A percentile compares a stretch with the other conserved stretches of the same genome.
Conservation (phyloP, 1,140 invertebrate species). For the Lethrus apterus region DNA sequence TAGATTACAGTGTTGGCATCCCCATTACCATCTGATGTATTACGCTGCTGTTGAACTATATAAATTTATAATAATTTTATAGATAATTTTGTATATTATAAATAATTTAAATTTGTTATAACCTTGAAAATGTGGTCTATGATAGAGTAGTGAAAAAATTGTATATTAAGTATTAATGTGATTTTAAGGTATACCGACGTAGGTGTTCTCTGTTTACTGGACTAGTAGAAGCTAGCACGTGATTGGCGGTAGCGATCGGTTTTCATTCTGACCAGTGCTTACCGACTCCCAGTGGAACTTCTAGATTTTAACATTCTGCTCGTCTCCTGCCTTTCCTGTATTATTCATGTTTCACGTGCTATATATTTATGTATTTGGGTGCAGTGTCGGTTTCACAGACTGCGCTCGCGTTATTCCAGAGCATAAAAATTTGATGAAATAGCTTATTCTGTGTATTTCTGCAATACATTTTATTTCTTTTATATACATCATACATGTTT, state of each 20-base stretch:
- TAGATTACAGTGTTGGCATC: too few species aligned
- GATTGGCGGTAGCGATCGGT: conserved; percentile 18
- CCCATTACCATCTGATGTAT: too few species aligned
- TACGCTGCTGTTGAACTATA: too few species aligned
- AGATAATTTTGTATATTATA: too few species aligned
- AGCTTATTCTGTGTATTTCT: conserved; percentile 23
- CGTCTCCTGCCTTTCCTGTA: conserved; percentile 23
- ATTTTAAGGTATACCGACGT: conserved; percentile 16
- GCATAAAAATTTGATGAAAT: conserved; percentile 22
- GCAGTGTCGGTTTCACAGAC: conserved; percentile 15
- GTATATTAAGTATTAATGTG: conserved; percentile 21
- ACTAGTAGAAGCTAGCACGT: conserved; percentile 11
- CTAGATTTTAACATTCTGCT: conserved; percentile 26
- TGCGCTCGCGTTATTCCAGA: neutral
- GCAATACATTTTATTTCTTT: conserved; percentile 8
- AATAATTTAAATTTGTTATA: too few species aligned
- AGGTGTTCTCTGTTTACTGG: conserved; percentile 15
- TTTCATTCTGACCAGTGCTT: conserved; percentile 17
- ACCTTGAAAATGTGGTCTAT: too few species aligned
- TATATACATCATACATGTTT: conserved; percentile 8
- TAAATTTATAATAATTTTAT: too few species aligned
- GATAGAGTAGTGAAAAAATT: too few species aligned
- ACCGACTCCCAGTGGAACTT: conserved; percentile 16
- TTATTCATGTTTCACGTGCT: conserved; percentile 27
- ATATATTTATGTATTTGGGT: conserved; percentile 27